Evolutionary conservation across 2,113 vertebrate species (phyloP).

Genomic region (Coturnix japonica): DNA sequence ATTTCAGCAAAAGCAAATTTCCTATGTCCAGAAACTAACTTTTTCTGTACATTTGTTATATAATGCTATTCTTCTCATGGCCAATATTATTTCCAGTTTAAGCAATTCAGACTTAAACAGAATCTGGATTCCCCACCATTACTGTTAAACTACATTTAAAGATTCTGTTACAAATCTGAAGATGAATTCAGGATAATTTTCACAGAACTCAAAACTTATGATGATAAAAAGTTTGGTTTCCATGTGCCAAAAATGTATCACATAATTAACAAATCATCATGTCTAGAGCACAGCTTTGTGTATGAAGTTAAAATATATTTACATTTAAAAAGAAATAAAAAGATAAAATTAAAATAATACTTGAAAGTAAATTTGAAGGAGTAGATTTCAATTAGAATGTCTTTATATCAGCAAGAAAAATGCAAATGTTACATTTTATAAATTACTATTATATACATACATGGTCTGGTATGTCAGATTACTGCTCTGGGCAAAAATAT

Average conservation of each 20-base stretch:
- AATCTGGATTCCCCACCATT: neutral
- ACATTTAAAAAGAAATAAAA: neutral
- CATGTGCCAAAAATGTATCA: neutral
- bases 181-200: neutral
- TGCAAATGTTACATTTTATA: neutral
- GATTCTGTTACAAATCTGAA: neutral
- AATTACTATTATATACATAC: neutral
- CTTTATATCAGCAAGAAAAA: neutral
- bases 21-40: neutral
- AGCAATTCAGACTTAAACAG: neutral
- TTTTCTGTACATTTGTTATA: neutral
- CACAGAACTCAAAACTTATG: neutral
- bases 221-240: neutral
- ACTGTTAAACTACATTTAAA: neutral
- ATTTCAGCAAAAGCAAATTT: neutral
- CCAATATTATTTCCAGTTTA: neutral
- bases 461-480: neutral
- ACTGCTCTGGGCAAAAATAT: conserved; percentile 1
- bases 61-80: neutral
- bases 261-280: conserved; percentile 36
- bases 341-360: neutral
- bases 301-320: neutral
- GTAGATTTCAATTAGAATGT: neutral
- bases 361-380: neutral
- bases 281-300: neutral